Conservation (phyloP, 2,113 vertebrate genomes). For the Clarias batrachus region DNA sequence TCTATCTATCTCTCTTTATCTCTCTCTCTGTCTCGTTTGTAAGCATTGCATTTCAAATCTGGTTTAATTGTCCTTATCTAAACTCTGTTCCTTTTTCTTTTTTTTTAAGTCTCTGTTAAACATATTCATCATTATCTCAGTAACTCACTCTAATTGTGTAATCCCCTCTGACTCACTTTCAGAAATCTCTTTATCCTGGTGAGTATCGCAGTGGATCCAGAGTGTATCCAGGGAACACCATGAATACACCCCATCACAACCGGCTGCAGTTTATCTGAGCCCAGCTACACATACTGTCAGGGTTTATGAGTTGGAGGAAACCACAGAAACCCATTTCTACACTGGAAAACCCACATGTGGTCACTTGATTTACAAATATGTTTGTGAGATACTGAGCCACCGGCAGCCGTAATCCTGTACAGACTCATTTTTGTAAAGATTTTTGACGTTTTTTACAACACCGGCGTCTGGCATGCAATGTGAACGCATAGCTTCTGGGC, state of each 20-base stretch:
- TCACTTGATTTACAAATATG: too few relatives aligned
- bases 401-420: too few relatives aligned
- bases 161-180: neutral
- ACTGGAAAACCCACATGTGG: too few relatives aligned
- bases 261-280: neutral
- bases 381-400: too few relatives aligned
- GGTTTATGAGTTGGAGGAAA: too few relatives aligned
- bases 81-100: neutral
- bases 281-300: neutral
- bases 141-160: neutral
- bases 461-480: too few relatives aligned
- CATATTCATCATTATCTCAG: neutral
- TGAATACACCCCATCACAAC: neutral
- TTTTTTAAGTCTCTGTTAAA: neutral
- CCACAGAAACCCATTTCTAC: too few relatives aligned
- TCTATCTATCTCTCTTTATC: too few relatives aligned
- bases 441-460: too few relatives aligned
- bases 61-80: neutral
- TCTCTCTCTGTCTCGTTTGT: too few relatives aligned
- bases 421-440: too few relatives aligned
- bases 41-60: neutral
- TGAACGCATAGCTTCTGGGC: too few relatives aligned
- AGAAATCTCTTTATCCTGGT: neutral
- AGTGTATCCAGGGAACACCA: neutral
- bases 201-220: neutral